Base-by-base conservation (phyloP, 2,797 vertebrate species). In the Sorex maritimensis region DNA sequence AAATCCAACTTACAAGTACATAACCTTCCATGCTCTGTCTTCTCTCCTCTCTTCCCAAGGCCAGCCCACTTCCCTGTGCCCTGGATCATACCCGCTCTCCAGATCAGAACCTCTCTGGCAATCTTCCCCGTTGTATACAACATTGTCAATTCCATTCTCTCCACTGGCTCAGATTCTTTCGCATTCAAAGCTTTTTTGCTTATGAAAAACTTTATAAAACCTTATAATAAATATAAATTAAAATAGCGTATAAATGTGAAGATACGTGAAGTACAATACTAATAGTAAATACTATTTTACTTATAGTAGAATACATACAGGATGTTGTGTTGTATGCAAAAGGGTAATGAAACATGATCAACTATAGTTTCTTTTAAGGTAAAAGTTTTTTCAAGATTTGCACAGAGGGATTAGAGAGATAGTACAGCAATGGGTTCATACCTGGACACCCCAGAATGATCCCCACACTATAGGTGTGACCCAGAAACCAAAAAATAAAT, bases 401-500 rank as follows among this genome's bases (percentile, higher is more conserved):
- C 28, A 79, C 58, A 81, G 93, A 72, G 38, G 9, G 68, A 55
- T n/a, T 72, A 52, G 49, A 73, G 38, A 68, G 38, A 86, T 7
- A 44, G 41, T 44, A 49, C 71, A 83, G 38, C 82, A 85, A 52
- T 52, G 13, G 10, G 49, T 52, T 52, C 49, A 11, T 52, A 52
- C 49, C 41, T 92, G 73, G 7, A 26, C 38, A 80, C 79, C 28
- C 87, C 28, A 77, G 38, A 91, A 86, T 52, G 28, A 49, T 68
- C 9, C 80, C 67, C 6, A 49, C 23, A 5, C 13, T 6, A 34
- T 74, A 73, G 12, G 28, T 44, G 52, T 24, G 17, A 63, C 12
- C 24, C 13, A 82, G 93, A 12, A 74, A 58, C 49, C 49, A 23
- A 87, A 89, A 46, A 13, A 44, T 46, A 69, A 75, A 21, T 34